Conservation (phyloP, 2,113 vertebrate species). For the Damaliscus lunatus region DNA sequence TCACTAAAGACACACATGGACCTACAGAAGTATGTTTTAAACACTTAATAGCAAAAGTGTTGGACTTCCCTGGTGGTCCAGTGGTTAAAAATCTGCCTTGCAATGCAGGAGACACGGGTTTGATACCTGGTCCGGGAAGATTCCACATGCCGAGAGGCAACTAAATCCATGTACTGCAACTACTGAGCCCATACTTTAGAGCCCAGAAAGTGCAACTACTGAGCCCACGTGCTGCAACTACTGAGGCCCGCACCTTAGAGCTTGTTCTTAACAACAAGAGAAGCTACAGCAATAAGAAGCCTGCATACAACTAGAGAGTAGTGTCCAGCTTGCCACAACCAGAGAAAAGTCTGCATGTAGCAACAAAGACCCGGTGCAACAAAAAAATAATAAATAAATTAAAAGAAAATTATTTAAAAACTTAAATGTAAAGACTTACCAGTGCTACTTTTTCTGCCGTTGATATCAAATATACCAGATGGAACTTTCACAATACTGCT, state of each 20-base stretch:
- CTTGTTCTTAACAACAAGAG: neutral
- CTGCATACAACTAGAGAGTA: neutral
- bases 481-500: conserved; percentile 94
- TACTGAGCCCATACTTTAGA: neutral
- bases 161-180: neutral
- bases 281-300: neutral
- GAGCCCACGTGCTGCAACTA: neutral
- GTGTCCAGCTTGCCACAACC: neutral
- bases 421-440: conserved; percentile 81
- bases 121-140: neutral
- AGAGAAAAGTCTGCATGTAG: neutral
- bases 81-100: neutral
- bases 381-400: neutral
- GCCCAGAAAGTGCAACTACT: neutral
- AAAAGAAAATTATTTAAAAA: neutral
- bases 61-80: neutral
- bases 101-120: neutral
- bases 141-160: neutral
- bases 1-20: neutral
- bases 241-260: neutral
- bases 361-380: neutral
- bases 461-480: conserved; percentile 86
- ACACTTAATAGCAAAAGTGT: neutral
- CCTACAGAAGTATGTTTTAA: neutral
- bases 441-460: conserved; percentile 78